Evolutionary conservation across 2,113 vertebrate genomes (phyloP), one percentile per base, ranked within the genome.

Genomic region (Anoura caudifer): DNA sequence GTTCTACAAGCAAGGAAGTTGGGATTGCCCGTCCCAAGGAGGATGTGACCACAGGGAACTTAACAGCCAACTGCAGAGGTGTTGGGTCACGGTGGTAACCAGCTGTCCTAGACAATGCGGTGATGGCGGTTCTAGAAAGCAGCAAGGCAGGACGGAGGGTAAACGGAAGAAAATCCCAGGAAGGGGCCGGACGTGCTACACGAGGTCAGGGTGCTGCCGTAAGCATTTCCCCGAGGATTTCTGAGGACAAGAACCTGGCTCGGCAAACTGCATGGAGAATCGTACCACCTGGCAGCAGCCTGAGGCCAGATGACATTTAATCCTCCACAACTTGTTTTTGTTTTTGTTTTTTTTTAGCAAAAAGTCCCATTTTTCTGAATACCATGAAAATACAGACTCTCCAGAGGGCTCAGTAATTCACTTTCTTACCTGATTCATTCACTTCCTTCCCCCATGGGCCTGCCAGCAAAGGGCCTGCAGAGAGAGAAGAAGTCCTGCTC

Each of bases 181-280:
- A 88, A 54, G 26, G 84, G 45, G 45, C 45, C 20, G 20, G 61
- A 56, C 41, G 1, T n/a, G 24, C 7, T 31, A 4, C 82, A 9
- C 0, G 28, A 67, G 41, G 50, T 28, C 33, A 31, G 59, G 31
- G 19, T 1, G 5, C 5, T 41, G 0, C 3, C 16, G 1, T 22
- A 24, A 73, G 19, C 63, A 38, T 11, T 33, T 54, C 19, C 19
- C 24, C n/a, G 16, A 54, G 65, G n/a, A 2, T 11, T 3, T 13
- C 33, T 67, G 65, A 13, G 8, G 19, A 26, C 2, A 15, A 47
- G 63, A 41, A 15, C 56, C 31, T 79, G 72, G 19, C 31, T 41
- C 41, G 17, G 56, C 43, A 19, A 82, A 26, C 0, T 50, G 9
- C 4, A 20, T 19, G 75, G 7, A 61, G 45, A 19, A 65, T 26